phyloP scores from a whole-genome alignment of 1,140 invertebrate species.

The Nomia melanderi region DNA sequence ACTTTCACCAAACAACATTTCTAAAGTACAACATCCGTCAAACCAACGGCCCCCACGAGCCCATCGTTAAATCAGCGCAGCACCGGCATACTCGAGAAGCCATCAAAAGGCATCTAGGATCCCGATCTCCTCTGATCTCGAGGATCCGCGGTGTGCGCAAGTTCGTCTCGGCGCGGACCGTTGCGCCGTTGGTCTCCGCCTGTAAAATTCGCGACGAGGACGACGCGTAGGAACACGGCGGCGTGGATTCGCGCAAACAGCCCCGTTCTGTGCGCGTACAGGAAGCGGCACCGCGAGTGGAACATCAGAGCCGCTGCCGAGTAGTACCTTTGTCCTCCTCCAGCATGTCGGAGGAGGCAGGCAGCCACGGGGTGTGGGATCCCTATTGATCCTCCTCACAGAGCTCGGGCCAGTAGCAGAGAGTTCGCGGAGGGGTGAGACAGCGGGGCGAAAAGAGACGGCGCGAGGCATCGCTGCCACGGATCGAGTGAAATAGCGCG shows the following conservation, averaged over 20 bases:
- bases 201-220: constrained; percentile 5
- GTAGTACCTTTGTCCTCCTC: constrained; percentile 67
- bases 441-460: constrained; percentile 19
- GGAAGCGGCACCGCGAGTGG: constrained; percentile 56
- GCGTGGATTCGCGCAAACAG: constrained; percentile 5
- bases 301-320: constrained; percentile 65
- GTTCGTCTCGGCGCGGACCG: no score
- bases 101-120: no score
- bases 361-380: constrained; percentile 68
- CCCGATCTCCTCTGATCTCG: background rate
- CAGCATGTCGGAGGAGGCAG: constrained; percentile 62
- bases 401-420: constrained; percentile 64
- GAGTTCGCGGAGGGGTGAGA: constrained; percentile 56
- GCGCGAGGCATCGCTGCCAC: background rate
- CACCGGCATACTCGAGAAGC: no score
- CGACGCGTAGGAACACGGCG: background rate
- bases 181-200: background rate
- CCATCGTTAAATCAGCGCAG: no score
- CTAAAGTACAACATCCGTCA: no score
- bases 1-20: no score
- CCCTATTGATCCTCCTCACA: constrained; percentile 71
- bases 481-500: background rate
- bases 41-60: no score
- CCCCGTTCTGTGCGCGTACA: constrained; percentile 22
- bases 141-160: no score